Conservation (phyloP, 2,888 invertebrate genomes). For the Dynastes hyllus region DNA sequence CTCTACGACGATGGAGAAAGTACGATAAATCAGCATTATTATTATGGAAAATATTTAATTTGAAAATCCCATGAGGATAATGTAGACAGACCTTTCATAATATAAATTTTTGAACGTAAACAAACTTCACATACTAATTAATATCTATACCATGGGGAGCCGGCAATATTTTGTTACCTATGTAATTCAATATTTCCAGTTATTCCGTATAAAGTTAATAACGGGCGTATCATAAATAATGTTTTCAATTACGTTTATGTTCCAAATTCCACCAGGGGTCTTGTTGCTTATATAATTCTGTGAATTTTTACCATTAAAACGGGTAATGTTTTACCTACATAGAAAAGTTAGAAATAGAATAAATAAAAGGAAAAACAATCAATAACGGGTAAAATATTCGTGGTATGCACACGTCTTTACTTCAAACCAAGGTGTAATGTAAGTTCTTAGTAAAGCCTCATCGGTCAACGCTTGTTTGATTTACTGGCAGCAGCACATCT, state of each 20-base stretch:
- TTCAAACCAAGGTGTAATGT: conserved; percentile 8
- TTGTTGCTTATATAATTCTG: neutral
- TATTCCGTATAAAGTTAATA: conserved; percentile 8
- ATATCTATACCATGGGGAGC: neutral
- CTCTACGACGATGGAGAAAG: no score
- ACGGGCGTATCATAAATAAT: conserved; percentile 2
- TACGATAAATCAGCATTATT: no score
- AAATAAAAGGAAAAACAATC: neutral
- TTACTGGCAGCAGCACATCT: conserved; percentile 11
- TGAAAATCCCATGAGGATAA: no score
- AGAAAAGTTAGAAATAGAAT: neutral
- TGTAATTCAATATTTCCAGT: neutral
- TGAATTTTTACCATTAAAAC: neutral
- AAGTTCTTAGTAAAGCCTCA: conserved; percentile 7
- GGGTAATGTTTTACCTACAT: neutral
- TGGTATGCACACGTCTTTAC: neutral
- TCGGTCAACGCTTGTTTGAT: conserved; percentile 23
- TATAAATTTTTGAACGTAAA: neutral
- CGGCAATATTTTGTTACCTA: neutral
- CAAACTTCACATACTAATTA: conserved; percentile 16
- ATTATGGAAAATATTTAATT: no score
- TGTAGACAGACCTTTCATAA: neutral
- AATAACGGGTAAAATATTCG: neutral
- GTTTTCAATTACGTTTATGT: conserved; percentile 13
- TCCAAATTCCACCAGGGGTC: conserved; percentile 2